Evolutionary conservation across 1,140 invertebrate genomes (phyloP).

Genomic region (Calephelis nemesis): DNA sequence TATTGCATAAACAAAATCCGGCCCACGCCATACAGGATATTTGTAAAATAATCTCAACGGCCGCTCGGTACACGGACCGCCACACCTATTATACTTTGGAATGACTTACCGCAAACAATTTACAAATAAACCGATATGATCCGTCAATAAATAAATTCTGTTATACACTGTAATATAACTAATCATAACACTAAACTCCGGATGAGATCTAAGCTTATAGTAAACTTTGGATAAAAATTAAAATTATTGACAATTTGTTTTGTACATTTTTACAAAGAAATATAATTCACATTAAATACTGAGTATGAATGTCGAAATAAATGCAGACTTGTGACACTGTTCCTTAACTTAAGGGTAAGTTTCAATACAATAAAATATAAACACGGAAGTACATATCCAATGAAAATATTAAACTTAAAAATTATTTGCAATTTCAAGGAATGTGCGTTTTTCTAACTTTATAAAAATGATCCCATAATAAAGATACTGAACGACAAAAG

Average conservation of each 20-base stretch:
- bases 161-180: conserved; percentile 60
- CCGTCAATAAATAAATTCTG: conserved; percentile 75
- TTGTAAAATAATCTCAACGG: conserved; percentile 51
- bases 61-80: conserved; percentile 36
- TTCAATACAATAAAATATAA: conserved; percentile 41
- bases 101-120: conserved; percentile 67
- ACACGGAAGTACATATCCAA: conserved; percentile 35
- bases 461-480: conserved; percentile 7
- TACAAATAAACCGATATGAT: conserved; percentile 60
- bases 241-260: conserved; percentile 67
- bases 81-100: conserved; percentile 63
- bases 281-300: conserved; percentile 54
- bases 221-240: conserved; percentile 77
- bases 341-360: conserved; percentile 38
- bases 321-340: conserved; percentile 62
- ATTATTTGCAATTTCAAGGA: conserved; percentile 51
- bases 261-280: conserved; percentile 77
- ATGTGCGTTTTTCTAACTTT: conserved; percentile 39
- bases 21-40: conserved; percentile 50
- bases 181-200: conserved; percentile 45
- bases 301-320: conserved; percentile 53
- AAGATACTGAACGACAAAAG: background rate
- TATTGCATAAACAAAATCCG: conserved; percentile 73
- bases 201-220: conserved; percentile 77
- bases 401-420: conserved; percentile 55